These are phyloP conservation scores for Porites divaricata DNA, from an alignment of 92 coral and sea anemone species.

Conservation along the genomic window DNA sequence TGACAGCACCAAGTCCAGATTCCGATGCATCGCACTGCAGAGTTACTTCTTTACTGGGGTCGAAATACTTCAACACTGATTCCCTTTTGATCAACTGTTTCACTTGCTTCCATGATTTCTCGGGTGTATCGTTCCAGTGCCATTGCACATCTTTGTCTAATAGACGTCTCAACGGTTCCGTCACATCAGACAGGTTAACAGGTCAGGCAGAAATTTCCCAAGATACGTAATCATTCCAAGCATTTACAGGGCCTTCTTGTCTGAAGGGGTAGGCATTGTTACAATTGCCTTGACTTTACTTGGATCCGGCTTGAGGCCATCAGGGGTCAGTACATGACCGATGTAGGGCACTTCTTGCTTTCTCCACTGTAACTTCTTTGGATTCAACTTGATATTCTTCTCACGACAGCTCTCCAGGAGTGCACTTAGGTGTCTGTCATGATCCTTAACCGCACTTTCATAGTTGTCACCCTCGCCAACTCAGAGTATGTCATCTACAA, in stretches of 20 bases:
- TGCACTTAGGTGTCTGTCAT: slow-evolving; percentile 17
- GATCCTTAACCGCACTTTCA: slow-evolving; percentile 20
- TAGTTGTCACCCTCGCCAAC: slow-evolving; percentile 25
- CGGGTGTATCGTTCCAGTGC: slow-evolving; percentile 16
- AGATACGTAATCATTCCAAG: slow-evolving; percentile 34
- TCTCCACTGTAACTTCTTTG: slow-evolving; percentile 19
- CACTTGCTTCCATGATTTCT: neutral
- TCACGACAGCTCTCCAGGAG: slow-evolving; percentile 18
- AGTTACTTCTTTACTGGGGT: slow-evolving; percentile 5
- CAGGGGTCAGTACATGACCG: slow-evolving; percentile 47
- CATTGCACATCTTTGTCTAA: neutral
- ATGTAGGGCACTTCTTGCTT: slow-evolving; percentile 37
- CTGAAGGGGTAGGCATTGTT: slow-evolving; percentile 34
- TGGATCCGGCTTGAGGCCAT: slow-evolving; percentile 50
- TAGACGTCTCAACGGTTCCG: slow-evolving; percentile 31
- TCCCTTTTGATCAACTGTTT: slow-evolving; percentile 3
- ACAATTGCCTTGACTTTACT: slow-evolving; percentile 30
- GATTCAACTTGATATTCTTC: slow-evolving; percentile 20
- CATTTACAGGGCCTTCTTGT: slow-evolving; percentile 27
- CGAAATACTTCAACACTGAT: slow-evolving; percentile 24
- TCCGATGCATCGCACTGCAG: slow-evolving; percentile 26
- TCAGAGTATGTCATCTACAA: slow-evolving; percentile 17
- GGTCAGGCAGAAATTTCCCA: slow-evolving; percentile 42
- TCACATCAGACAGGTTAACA: slow-evolving; percentile 33
- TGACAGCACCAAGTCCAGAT: slow-evolving; percentile 16